Percentiles rank a stretch among this genome's conserved stretches.
These are phyloP conservation scores for Hylomyscus alleni DNA, from an alignment of 2,797 vertebrate species.

Conservation along the genomic window DNA sequence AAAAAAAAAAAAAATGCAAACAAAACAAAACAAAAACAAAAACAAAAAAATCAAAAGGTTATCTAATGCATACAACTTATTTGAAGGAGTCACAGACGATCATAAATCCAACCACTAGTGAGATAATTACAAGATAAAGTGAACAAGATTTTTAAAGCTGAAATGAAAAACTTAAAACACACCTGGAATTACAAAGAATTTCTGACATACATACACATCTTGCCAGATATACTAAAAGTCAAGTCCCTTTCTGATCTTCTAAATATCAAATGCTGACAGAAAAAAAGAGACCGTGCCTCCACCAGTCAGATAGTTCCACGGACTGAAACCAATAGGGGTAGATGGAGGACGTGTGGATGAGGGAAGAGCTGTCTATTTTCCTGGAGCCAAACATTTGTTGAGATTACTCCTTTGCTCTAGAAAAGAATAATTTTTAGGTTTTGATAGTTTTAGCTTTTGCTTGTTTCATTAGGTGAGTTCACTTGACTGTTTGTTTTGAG, in stretches of 20 bases:
- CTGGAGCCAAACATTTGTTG: neutral
- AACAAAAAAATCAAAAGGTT: neutral
- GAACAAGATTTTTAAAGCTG: neutral
- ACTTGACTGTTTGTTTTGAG: neutral
- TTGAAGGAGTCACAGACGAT: neutral
- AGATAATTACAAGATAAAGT: conserved; percentile 1
- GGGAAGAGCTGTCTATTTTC: neutral
- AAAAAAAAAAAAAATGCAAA: too few species aligned
- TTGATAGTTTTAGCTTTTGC: neutral
- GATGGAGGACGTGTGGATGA: neutral
- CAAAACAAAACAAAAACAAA: too few species aligned
- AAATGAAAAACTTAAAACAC: neutral
- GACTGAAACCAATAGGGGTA: neutral
- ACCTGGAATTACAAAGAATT: neutral
- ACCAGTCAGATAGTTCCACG: neutral
- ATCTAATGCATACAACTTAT: neutral
- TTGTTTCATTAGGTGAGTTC: neutral
- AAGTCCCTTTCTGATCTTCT: neutral
- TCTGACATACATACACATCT: neutral
- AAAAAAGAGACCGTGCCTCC: neutral
- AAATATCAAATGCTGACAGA: neutral
- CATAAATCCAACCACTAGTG: conserved; percentile 12
- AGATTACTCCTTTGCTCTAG: neutral
- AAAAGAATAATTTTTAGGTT: neutral
- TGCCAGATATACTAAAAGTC: neutral